Evolutionary conservation across 2,888 invertebrate genomes (phyloP), one percentile per base, ranked within the genome.

Genomic region (Rhamnusium bicolor): DNA sequence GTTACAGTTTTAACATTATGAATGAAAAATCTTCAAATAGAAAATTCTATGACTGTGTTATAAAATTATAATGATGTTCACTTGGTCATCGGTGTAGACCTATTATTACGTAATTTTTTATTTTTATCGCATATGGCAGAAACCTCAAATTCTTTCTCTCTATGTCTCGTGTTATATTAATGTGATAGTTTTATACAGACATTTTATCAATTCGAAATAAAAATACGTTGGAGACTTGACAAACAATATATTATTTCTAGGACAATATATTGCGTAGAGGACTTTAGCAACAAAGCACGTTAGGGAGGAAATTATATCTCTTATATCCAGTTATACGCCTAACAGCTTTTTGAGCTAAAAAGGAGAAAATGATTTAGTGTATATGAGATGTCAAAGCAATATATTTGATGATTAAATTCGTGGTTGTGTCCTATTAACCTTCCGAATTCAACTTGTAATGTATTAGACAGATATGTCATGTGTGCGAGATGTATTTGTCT

Each of bases 301-400:
- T n/a, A 10, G 19, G 21, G 21, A 61, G 46, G 47, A 61, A 61
- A 61, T 61, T 46, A 46, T 46, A 61, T 21, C 61, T 61, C 46
- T 61, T 61, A 61, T 61, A 61, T 61, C 46, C 61, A 61, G 12
- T 61, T 40, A 61, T 21, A 21, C 18, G 7, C 14, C 21, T 21
- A 46, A 61, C 61, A 61, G 46, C 61, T 46, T 19, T 58, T 58
- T 61, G 19, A 16, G 61, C 2, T 19, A 19, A 19, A 46, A 61
- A 61, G 21, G 14, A n/a, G 61, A 61, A 46, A 61, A 61, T 19
- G 40, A 40, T 40, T 40, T 40, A 40, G 40, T 40, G 40, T 40
- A 4, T 40, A 40, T 40, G n/a, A 40, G 12, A 40, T 40, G 40
- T 40, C 40, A 40, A 40, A 40, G 40, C 40, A n/a, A 40, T 40